These are phyloP conservation scores for Pycnomerus fuliginosus DNA, from an alignment of 2,888 invertebrate genomes.

Conservation along the genomic window DNA sequence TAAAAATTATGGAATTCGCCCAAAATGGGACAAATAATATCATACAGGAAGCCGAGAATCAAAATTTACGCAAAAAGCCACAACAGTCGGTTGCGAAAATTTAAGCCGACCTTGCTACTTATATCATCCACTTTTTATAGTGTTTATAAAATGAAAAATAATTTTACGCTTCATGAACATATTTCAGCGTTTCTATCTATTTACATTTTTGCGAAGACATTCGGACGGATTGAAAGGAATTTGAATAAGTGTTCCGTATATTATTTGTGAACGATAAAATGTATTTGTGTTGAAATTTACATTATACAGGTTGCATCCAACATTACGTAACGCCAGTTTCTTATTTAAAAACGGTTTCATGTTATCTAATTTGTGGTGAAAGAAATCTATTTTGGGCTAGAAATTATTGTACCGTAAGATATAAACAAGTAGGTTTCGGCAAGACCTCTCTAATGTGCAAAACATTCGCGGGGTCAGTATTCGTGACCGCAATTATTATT, in stretches of 20 bases:
- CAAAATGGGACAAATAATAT: no score
- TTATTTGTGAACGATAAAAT: no score
- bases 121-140: slow-evolving; percentile 20
- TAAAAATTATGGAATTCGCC: no score
- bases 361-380: neutral
- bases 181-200: slow-evolving; percentile 14
- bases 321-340: no score
- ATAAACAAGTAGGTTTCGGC: neutral
- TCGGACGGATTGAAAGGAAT: slow-evolving; percentile 14
- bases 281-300: slow-evolving; percentile 16
- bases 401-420: neutral
- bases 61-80: no score
- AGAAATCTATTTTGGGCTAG: neutral
- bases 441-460: neutral
- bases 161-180: slow-evolving; percentile 17
- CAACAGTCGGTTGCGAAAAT: slow-evolving; percentile 20
- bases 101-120: slow-evolving; percentile 13
- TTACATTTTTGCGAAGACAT: slow-evolving; percentile 15
- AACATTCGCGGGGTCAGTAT: slow-evolving; percentile 11
- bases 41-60: no score
- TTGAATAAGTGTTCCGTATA: no score
- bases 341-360: slow-evolving; percentile 5
- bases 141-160: slow-evolving; percentile 21
- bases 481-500: slow-evolving; percentile 8
- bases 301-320: slow-evolving; percentile 4